Evolutionary conservation across 2,113 vertebrate species (phyloP).

Genomic region (Odontophorus gujanensis): DNA sequence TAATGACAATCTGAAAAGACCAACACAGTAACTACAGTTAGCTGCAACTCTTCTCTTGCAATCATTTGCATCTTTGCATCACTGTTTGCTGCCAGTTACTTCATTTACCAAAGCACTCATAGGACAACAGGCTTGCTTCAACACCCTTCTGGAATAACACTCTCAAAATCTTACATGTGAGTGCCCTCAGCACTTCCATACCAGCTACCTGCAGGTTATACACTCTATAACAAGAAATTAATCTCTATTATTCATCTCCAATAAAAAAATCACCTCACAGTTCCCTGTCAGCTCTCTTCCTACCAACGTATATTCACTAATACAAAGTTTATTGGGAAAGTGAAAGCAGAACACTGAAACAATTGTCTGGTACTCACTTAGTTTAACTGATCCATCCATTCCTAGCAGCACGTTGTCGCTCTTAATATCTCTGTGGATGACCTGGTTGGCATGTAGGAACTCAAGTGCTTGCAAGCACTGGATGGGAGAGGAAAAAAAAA

Average conservation of each 20-base stretch:
- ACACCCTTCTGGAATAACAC: not conserved
- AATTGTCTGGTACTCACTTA: constrained; percentile 85
- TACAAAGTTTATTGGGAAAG: not conserved
- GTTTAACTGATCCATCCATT: constrained; percentile 98
- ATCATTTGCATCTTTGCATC: not conserved
- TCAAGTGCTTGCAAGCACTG: constrained; percentile 98
- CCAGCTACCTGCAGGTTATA: not conserved
- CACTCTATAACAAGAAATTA: not conserved
- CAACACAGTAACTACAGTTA: not conserved
- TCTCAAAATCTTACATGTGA: not conserved
- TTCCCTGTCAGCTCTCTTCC: not conserved
- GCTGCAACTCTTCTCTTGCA: not conserved
- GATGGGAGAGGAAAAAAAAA: not conserved
- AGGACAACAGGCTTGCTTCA: constrained; percentile 19
- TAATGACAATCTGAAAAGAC: not conserved
- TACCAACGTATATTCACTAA: fast-evolving
- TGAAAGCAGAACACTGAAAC: not conserved
- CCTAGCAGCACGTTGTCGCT: constrained; percentile 97
- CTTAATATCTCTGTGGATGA: constrained; percentile 99
- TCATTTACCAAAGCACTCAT: not conserved
- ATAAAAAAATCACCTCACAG: not conserved
- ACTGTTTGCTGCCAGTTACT: not conserved
- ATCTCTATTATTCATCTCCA: not conserved
- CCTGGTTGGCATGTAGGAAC: constrained; percentile 97
- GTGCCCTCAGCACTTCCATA: not conserved